Evolutionary conservation across 2,888 invertebrate genomes (phyloP), one percentile per base, ranked within the genome.

Genomic region (Parelbella ahira): DNA sequence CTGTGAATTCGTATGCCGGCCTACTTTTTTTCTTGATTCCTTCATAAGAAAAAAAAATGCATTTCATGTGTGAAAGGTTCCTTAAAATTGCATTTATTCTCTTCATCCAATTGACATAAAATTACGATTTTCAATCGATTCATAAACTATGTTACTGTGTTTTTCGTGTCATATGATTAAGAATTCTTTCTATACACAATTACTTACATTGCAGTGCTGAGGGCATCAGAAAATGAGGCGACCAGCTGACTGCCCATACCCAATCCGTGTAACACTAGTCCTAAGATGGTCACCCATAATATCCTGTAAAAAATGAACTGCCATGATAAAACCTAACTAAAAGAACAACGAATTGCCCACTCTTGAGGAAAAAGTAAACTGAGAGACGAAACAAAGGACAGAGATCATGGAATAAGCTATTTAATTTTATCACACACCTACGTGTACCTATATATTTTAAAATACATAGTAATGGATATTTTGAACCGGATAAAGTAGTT

Each of bases 221-320:
- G 88, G 4, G 95, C 95, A 62, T 95, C 94, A 3, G 94, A 92
- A 73, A 97, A 97, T 2, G 95, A 94, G 0, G 96, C 93, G 4
- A 97, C 96, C 19, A 96, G 88, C 51, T 94, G 93, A 8, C 95
- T 94, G 6, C 94, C 93, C 68, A 96, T 92, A 6, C 96, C 96
- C 6, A 96, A 65, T 0, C 96, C 97, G 53, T 96, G 94, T 0
- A 94, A 79, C 4, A 95, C 89, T 34, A 96, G 74, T 0, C 94
- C 94, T 1, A 89, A 15, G 8, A 95, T 90, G 0, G 92, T 90
- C 38, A 94, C 60, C 90, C 92, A 92, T 34, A 94, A 64, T 9
- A 84, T 71, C 18, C 93, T 93, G 76, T 25, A 88, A 88, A 24
- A 11, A 1, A 19, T n/a, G n/a, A n/a, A n/a, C n/a, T n/a, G n/a